Percentiles rank a stretch among this genome's conserved stretches.
Conservation (phyloP, 2,113 vertebrate genomes). For the Vireo altiloquus region DNA sequence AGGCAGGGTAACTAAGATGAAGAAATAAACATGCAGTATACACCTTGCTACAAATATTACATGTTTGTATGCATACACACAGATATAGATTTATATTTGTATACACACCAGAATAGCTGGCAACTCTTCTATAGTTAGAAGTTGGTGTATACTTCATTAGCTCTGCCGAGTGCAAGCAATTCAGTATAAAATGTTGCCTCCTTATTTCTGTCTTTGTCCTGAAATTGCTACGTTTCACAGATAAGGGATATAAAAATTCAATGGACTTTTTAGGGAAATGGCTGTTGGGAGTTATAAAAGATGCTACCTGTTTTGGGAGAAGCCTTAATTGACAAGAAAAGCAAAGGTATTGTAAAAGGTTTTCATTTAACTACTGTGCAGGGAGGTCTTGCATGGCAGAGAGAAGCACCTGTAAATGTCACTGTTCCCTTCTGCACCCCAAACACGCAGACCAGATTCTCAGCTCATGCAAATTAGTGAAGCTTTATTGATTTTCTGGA, state of each 20-base stretch:
- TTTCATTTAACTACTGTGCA: neutral
- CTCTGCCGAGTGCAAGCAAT: neutral
- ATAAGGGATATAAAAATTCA: neutral
- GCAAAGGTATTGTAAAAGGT: neutral
- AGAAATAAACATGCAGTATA: neutral
- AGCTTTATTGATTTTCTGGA: neutral
- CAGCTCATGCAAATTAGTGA: neutral
- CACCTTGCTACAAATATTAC: neutral
- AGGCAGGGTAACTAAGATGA: neutral
- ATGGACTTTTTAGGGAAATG: neutral
- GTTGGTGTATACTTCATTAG: neutral
- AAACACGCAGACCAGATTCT: neutral
- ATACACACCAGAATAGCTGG: neutral
- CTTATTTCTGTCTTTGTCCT: neutral
- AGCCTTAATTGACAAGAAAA: slow-evolving; percentile 11
- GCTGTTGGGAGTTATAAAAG: neutral
- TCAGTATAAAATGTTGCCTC: neutral
- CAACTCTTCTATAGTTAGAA: neutral
- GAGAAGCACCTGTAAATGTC: neutral
- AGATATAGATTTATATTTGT: neutral
- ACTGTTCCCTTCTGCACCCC: neutral
- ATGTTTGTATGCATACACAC: neutral
- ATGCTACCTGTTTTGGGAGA: neutral
- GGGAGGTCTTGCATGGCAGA: neutral
- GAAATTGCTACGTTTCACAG: neutral